Conservation (phyloP, 53 echinoderm and acorn worm genomes). For the Apostichopus leukothele region DNA sequence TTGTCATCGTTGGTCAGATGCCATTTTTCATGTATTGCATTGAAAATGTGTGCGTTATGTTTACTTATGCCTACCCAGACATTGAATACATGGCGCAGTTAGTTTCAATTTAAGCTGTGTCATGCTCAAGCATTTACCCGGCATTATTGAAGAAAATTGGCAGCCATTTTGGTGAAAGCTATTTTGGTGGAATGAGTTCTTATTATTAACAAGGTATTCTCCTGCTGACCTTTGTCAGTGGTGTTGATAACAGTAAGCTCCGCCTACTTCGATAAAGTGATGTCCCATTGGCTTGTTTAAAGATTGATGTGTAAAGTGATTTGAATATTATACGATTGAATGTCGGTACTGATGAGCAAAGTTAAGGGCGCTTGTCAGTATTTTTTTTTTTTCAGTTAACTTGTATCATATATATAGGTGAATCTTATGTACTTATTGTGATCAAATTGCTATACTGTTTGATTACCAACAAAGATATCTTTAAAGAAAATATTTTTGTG, state of each 20-base stretch:
- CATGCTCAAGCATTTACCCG: neutral
- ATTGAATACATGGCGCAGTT: neutral
- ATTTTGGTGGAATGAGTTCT: too few species aligned
- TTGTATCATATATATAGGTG: neutral
- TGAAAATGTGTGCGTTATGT: too few species aligned
- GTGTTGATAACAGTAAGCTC: neutral
- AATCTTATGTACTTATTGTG: constrained; percentile 31
- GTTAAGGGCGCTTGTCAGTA: neutral
- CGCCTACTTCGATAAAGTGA: neutral
- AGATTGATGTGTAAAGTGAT: constrained; percentile 2
- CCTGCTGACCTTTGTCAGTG: too few species aligned
- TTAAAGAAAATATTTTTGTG: neutral
- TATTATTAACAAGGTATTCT: too few species aligned
- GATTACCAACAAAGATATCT: constrained; percentile 41
- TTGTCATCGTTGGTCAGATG: too few species aligned
- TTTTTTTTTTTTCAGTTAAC: neutral
- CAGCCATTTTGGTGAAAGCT: too few species aligned
- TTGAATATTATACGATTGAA: neutral
- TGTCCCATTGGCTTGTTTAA: neutral
- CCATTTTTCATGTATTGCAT: too few species aligned
- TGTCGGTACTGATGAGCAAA: neutral
- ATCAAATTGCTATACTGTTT: constrained; percentile 41
- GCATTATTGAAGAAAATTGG: neutral
- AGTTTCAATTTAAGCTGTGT: neutral
- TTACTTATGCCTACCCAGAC: too few species aligned